phyloP scores from a whole-genome alignment of 2,888 invertebrate genomes.

The Spialia ferax region DNA sequence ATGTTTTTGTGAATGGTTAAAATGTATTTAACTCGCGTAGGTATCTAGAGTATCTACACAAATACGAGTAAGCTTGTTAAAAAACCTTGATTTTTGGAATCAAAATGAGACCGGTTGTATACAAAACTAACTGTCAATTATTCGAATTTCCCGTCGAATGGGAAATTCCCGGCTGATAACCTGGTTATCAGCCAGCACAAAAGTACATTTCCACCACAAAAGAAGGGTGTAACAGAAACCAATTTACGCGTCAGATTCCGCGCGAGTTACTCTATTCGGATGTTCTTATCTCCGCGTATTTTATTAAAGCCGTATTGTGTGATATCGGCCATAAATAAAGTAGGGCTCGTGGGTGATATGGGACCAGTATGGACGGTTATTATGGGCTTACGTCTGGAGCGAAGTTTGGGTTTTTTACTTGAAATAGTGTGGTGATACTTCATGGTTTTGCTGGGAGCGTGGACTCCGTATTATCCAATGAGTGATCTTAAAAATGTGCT shows the following conservation, averaged over 20 bases:
- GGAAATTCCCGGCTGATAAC: no score
- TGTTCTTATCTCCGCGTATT: slow-evolving; percentile 8
- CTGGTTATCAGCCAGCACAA: neutral
- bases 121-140: neutral
- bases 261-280: slow-evolving; percentile 12
- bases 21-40: no score
- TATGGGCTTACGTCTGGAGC: neutral
- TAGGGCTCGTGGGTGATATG: slow-evolving; percentile 4
- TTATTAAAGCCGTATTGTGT: slow-evolving; percentile 18
- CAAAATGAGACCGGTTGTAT: no score
- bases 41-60: no score
- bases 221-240: slow-evolving; percentile 7
- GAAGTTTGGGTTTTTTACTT: neutral
- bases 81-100: no score
- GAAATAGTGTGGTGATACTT: neutral
- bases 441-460: no score
- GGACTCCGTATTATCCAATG: no score
- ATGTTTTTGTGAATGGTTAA: no score
- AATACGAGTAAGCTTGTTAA: no score
- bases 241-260: slow-evolving; percentile 12
- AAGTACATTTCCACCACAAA: slow-evolving; percentile 14
- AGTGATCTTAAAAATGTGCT: no score
- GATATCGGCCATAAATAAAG: slow-evolving; percentile 11
- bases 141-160: neutral
- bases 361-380: neutral